Base-by-base conservation (phyloP, 2,113 vertebrate species). In the Montifringilla adamsi region DNA sequence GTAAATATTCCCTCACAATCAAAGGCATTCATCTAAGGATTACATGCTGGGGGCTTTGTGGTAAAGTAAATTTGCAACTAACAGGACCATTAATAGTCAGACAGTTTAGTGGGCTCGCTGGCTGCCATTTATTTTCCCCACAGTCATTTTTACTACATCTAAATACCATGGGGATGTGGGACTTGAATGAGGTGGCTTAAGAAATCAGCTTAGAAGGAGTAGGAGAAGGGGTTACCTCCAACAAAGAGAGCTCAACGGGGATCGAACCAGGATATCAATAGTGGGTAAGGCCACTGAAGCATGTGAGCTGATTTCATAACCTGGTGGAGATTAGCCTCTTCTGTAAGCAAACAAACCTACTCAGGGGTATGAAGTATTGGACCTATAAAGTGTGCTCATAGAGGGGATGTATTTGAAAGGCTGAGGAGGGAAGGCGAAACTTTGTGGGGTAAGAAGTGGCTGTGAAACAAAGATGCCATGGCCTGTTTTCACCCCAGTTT, bases 1-100 rank as follows among this genome's bases (percentile, higher is more conserved):
- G 88, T 90, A 95, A 95, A 94, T 95, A 95, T 89, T 91, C 94
- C 70, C 41, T 95, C 88, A 93, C 93, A 94, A 96, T 94, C 95
- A 88, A 92, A 94, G 94, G 96, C 96, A 95, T 96, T 96, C 93
- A 95, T 64, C 46, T 49, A 50, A 90, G 96, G 93, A 96, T 97
- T 96, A 95, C 89, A 81, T 62, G 94, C 89, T 78, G 92, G 90
- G 89, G 93, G 93, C 88, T 95, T 91, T 93, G 90, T 94, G 87
- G 90, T 74, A 77, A 93, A 92, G 90, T 90, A 95, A 96, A 96
- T 94, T 93, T 89, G 88, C 90, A 89, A 74, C 88, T 75, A 97
- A 86, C 85, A 11, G 92, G 73, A 92, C 90, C 88, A 85, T 94
- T 94, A 95, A 90, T 81, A 95, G 95, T 67, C 87, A 88, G 91